Evolutionary conservation across 1,140 invertebrate species (phyloP).

Genomic region (Delia radicum): DNA sequence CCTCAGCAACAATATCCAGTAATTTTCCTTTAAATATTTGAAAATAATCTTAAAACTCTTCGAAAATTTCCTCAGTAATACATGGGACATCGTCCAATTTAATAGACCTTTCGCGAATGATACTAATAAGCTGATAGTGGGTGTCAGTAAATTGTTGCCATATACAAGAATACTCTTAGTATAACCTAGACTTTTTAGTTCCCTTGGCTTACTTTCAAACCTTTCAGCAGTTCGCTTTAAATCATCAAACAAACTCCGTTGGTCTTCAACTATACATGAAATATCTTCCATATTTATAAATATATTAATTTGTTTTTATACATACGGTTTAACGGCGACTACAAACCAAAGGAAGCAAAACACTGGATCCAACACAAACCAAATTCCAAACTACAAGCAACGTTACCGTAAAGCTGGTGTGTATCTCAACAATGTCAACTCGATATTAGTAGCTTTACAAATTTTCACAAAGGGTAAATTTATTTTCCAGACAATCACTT

Average conservation of each 20-base stretch:
- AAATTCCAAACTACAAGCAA: background rate
- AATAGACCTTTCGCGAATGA: background rate
- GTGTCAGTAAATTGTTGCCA: background rate
- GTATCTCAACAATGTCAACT: too few relatives aligned
- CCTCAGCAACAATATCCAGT: background rate
- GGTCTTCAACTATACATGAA: background rate
- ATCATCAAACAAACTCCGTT: background rate
- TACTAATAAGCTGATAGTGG: background rate
- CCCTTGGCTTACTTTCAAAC: background rate
- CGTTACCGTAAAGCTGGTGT: background rate
- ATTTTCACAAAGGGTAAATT: too few relatives aligned
- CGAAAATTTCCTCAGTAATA: background rate
- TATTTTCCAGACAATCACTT: too few relatives aligned
- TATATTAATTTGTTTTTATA: too few relatives aligned
- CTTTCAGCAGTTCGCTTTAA: background rate
- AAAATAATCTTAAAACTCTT: too few relatives aligned
- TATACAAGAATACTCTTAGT: background rate
- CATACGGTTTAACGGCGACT: too few relatives aligned
- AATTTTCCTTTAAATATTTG: too few relatives aligned
- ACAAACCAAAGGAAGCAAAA: too few relatives aligned
- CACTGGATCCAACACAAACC: too few relatives aligned
- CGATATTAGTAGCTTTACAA: too few relatives aligned
- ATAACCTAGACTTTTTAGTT: background rate
- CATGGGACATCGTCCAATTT: background rate
- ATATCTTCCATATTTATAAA: background rate